Evolutionary conservation across 2,888 invertebrate genomes (phyloP).

Genomic region (Agonum fuliginosum): DNA sequence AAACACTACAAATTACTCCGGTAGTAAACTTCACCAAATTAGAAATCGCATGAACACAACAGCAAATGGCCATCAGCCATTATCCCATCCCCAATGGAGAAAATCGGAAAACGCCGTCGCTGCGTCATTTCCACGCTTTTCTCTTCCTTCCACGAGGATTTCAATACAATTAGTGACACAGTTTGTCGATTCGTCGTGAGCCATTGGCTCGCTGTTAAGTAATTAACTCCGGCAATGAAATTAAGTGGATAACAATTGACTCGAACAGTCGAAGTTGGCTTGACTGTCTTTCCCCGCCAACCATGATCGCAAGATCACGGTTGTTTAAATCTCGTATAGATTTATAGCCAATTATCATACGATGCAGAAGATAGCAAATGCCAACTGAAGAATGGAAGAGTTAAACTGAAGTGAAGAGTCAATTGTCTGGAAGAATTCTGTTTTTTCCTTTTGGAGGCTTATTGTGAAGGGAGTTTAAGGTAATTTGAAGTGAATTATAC

Average conservation of each 20-base stretch:
- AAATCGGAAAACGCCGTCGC: slow-evolving; percentile 14
- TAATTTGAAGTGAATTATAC: background rate
- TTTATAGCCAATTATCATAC: slow-evolving; percentile 56
- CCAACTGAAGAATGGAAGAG: background rate
- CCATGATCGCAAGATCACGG: slow-evolving; percentile 44
- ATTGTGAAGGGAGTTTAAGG: background rate
- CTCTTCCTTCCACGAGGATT: slow-evolving; percentile 28
- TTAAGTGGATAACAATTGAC: slow-evolving; percentile 57
- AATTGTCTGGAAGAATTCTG: slow-evolving; percentile 1
- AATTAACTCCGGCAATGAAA: slow-evolving; percentile 57
- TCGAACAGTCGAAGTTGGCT: no score
- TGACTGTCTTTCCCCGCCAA: no score
- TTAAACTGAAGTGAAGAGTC: background rate
- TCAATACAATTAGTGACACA: slow-evolving; percentile 56
- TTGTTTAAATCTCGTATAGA: slow-evolving; percentile 48
- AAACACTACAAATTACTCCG: slow-evolving; percentile 6
- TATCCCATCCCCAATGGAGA: slow-evolving; percentile 10
- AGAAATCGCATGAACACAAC: slow-evolving; percentile 48
- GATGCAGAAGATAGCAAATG: background rate
- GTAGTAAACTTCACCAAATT: slow-evolving; percentile 35
- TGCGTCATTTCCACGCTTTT: slow-evolving; percentile 36
- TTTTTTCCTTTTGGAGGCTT: background rate
- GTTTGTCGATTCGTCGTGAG: slow-evolving; percentile 52
- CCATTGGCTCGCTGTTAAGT: slow-evolving; percentile 50
- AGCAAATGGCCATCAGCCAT: slow-evolving; percentile 52